phyloP scores from a whole-genome alignment of 1,140 invertebrate species.

The Zeugodacus cucurbitae region DNA sequence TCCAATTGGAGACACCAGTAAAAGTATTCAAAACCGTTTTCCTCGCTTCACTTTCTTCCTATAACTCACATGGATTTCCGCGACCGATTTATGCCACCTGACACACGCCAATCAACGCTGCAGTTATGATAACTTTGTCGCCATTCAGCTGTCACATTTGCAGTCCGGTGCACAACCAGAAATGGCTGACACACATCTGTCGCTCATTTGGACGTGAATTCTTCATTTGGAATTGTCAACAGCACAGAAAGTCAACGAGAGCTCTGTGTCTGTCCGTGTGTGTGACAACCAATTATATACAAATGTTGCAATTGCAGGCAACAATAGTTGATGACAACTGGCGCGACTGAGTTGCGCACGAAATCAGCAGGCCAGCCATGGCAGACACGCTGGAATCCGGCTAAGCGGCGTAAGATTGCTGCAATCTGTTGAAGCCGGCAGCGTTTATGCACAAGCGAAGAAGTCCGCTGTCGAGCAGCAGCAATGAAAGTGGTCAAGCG shows the following conservation, averaged over 20 bases:
- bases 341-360: not conserved
- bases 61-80: not conserved
- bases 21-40: not conserved
- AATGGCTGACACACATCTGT: conserved; percentile 7
- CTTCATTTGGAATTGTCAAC: not conserved
- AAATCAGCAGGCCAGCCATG: not conserved
- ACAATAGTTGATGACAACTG: not conserved
- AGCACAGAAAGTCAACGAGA: not conserved
- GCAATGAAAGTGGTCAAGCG: conserved; percentile 18
- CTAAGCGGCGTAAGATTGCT: not conserved
- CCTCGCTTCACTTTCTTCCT: not conserved
- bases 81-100: not conserved
- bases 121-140: not conserved
- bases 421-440: not conserved
- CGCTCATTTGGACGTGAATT: not conserved
- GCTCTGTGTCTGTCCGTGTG: not conserved
- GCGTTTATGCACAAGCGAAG: not conserved
- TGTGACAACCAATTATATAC: not conserved
- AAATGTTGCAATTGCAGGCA: not conserved
- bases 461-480: not conserved
- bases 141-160: conserved; percentile 1
- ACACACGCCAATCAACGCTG: not conserved
- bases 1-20: not conserved
- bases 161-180: not conserved
- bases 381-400: conserved; percentile 8